Conservation (phyloP, 2,113 vertebrate genomes). For the Grus americana region DNA sequence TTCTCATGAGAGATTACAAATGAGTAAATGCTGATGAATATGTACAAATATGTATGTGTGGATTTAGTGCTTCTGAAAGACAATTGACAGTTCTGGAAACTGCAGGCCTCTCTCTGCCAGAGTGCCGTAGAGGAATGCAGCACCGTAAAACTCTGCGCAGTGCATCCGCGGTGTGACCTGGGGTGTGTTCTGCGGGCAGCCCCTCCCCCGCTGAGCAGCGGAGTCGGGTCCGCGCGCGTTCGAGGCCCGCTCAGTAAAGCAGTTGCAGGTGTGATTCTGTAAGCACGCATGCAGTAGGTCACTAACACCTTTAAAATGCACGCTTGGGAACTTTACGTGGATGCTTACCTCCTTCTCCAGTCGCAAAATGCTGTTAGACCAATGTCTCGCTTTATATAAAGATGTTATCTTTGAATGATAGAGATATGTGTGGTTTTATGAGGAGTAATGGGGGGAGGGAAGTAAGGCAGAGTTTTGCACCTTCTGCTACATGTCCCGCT, state of each 20-base stretch:
- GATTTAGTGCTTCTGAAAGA: slow-evolving; percentile 12
- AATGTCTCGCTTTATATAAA: fast-evolving
- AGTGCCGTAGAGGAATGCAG: not conserved
- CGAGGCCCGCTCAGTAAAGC: fast-evolving
- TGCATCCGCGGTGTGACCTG: fast-evolving
- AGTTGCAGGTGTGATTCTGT: fast-evolving
- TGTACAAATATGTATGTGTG: not conserved
- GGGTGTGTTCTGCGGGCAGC: not conserved
- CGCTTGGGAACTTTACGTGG: not conserved
- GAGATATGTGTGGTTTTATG: not conserved
- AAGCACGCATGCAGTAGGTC: fast-evolving
- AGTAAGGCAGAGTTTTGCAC: not conserved
- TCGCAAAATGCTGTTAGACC: not conserved
- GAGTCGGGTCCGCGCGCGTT: fast-evolving
- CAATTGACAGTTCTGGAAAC: slow-evolving; percentile 14
- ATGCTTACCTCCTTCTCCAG: not conserved
- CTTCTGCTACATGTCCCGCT: not conserved
- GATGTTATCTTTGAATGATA: not conserved
- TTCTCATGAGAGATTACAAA: slow-evolving; percentile 36
- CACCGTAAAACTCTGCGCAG: fast-evolving
- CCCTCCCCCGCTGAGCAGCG: too few species aligned
- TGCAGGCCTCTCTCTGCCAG: not conserved
- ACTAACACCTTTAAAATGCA: fast-evolving
- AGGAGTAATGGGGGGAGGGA: not conserved
- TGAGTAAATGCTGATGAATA: slow-evolving; percentile 26